These are phyloP conservation scores for Eristalinus sepulchralis DNA, from an alignment of 2,888 invertebrate genomes.

Conservation along the genomic window DNA sequence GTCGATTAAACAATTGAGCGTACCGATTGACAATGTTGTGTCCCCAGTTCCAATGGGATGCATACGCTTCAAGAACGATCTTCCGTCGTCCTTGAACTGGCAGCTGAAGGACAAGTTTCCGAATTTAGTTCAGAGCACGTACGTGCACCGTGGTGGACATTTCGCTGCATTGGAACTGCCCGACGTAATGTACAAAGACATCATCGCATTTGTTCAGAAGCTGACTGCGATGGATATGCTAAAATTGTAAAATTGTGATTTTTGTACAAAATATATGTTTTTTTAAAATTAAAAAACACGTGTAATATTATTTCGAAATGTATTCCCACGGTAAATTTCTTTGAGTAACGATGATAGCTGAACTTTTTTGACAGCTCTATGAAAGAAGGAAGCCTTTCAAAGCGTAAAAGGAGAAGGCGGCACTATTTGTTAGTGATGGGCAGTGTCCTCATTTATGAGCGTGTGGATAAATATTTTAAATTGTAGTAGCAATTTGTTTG, in stretches of 20 bases:
- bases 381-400: no score
- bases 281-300: no score
- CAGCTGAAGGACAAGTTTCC: slow-evolving; percentile 75
- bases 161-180: slow-evolving; percentile 79
- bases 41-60: slow-evolving; percentile 76
- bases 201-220: slow-evolving; percentile 69
- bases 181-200: slow-evolving; percentile 76
- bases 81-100: slow-evolving; percentile 73
- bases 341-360: no score
- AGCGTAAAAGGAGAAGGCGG: no score
- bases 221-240: not conserved
- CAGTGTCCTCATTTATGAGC: no score
- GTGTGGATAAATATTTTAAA: no score
- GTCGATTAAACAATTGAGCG: slow-evolving; percentile 74
- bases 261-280: not conserved
- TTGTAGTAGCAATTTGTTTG: no score
- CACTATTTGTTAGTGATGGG: no score
- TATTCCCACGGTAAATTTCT: no score
- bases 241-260: not conserved
- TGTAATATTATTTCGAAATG: no score
- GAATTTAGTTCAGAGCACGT: slow-evolving; percentile 76
- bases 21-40: slow-evolving; percentile 78
- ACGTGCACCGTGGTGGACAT: slow-evolving; percentile 77
- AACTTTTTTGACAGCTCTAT: no score
- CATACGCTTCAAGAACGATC: slow-evolving; percentile 77